These are phyloP conservation scores for Myzus persicae DNA, from an alignment of 1,140 invertebrate genomes.

Conservation along the genomic window DNA sequence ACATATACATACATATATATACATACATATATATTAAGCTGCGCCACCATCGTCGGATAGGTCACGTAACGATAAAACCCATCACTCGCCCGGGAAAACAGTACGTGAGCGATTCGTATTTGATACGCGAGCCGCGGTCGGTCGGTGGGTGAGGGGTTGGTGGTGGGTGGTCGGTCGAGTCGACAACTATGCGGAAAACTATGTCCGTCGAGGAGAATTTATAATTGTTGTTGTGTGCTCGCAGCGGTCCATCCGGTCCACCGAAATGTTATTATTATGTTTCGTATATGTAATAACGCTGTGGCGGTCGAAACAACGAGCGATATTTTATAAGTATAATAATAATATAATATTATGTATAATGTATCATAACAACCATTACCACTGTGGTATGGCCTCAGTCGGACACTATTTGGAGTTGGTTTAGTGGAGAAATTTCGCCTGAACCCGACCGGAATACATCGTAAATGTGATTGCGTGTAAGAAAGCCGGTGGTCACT, in stretches of 20 bases:
- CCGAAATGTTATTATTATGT: neutral
- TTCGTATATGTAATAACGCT: neutral
- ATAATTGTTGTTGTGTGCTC: neutral
- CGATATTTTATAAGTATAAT: neutral
- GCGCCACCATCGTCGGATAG: neutral
- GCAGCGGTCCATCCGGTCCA: neutral
- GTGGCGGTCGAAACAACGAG: neutral
- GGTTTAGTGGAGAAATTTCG: too few species aligned
- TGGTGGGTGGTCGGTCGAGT: neutral
- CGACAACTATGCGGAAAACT: neutral
- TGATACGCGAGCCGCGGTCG: neutral
- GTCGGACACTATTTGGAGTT: too few species aligned
- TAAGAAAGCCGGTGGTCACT: too few species aligned
- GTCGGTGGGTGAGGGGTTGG: too few species aligned
- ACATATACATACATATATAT: neutral
- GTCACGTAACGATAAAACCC: conserved; percentile 8
- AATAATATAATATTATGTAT: too few species aligned
- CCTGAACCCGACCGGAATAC: too few species aligned
- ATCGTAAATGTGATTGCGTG: too few species aligned
- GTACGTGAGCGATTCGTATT: conserved; percentile 13
- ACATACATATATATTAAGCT: neutral
- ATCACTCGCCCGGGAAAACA: neutral
- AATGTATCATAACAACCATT: neutral
- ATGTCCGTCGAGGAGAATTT: neutral
- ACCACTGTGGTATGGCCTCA: too few species aligned